A percentile compares a stretch with the other conserved stretches of the same genome.
phyloP scores from a whole-genome alignment of 2,888 invertebrate genomes.

The Metellina segmentata region DNA sequence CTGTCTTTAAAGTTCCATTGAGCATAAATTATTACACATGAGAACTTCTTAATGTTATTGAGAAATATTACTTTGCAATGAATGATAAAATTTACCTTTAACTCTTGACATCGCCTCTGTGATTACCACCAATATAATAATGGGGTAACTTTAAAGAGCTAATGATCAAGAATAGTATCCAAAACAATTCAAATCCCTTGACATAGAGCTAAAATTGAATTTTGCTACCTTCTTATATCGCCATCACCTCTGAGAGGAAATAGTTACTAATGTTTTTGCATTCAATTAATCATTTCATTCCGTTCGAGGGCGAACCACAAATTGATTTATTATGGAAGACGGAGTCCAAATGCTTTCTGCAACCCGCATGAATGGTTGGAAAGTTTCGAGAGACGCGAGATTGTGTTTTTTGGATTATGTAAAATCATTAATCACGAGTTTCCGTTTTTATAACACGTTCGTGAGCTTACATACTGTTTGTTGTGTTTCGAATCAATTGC shows the following conservation, averaged over 20 bases:
- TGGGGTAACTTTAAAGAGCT: too few relatives aligned
- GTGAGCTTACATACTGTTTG: background rate
- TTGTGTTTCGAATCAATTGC: slow-evolving; percentile 29
- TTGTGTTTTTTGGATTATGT: slow-evolving; percentile 32
- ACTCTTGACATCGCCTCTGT: too few relatives aligned
- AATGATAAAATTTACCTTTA: too few relatives aligned
- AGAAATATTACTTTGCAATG: too few relatives aligned
- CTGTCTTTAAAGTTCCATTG: too few relatives aligned
- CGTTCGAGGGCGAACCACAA: background rate
- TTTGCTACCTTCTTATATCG: background rate
- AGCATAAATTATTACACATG: too few relatives aligned
- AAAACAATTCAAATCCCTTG: background rate
- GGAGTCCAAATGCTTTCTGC: slow-evolving; percentile 31
- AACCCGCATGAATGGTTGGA: background rate
- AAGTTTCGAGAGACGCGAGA: slow-evolving; percentile 11
- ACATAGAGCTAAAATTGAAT: background rate
- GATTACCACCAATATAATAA: too few relatives aligned
- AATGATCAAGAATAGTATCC: too few relatives aligned
- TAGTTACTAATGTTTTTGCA: slow-evolving; percentile 52
- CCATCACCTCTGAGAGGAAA: background rate
- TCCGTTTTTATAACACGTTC: background rate
- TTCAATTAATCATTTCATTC: slow-evolving; percentile 53
- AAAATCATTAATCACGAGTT: slow-evolving; percentile 36
- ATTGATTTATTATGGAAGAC: slow-evolving; percentile 48
- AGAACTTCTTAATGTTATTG: too few relatives aligned